These are phyloP conservation scores for Emydura subglobosa DNA, from an alignment of 2,113 vertebrate species.

Conservation along the genomic window DNA sequence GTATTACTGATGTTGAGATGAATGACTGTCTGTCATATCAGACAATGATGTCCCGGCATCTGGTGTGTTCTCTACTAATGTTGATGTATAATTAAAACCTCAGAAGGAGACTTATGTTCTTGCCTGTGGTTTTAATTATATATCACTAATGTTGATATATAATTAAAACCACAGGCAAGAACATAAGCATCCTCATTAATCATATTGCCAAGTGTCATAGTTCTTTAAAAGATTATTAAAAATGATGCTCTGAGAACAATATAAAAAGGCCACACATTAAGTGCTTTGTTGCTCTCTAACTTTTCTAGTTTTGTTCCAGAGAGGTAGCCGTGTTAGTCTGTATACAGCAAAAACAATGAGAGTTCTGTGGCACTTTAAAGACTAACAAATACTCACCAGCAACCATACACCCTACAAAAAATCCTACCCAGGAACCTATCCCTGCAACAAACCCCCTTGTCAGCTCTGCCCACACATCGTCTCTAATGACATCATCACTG, in stretches of 20 bases:
- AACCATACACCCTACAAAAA: too few species aligned
- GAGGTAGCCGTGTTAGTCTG: too few species aligned
- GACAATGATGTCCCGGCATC: background rate
- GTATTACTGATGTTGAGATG: background rate
- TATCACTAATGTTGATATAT: background rate
- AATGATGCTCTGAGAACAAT: background rate
- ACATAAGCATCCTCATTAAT: background rate
- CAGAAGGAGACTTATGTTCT: background rate
- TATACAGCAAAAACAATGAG: too few species aligned
- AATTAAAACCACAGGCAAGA: conserved; percentile 3
- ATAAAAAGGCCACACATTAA: background rate
- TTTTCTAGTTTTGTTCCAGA: background rate
- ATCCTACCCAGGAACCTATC: too few species aligned
- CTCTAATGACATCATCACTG: too few species aligned
- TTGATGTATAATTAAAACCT: background rate
- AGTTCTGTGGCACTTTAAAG: too few species aligned
- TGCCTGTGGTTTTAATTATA: conserved; percentile 9
- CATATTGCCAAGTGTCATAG: background rate
- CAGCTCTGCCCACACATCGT: too few species aligned
- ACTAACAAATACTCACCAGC: too few species aligned
- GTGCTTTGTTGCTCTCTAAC: background rate
- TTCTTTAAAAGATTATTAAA: background rate
- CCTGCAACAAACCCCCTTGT: too few species aligned
- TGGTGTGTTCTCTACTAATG: background rate
- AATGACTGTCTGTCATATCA: background rate